phyloP scores from a whole-genome alignment of 2,797 vertebrate genomes.

The Rhodeus uyekii region DNA sequence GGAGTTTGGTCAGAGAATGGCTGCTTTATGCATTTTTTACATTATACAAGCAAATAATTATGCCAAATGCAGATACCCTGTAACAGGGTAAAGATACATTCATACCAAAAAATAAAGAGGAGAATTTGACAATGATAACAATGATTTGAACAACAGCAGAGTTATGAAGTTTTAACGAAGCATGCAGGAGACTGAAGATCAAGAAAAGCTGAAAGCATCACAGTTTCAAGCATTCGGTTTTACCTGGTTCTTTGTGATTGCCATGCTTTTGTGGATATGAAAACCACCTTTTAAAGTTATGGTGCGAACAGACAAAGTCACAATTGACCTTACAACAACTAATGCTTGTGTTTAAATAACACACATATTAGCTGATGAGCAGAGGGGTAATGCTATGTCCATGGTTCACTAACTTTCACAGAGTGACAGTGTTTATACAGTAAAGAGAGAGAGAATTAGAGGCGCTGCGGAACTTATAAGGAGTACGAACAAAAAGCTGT shows the following conservation, averaged over 20 bases:
- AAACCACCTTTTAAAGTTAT: slow-evolving; percentile 64
- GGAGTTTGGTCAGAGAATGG: slow-evolving; percentile 99
- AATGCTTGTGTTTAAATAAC: background rate
- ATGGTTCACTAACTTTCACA: slow-evolving; percentile 83
- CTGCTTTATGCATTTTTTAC: slow-evolving; percentile 91
- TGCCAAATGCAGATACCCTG: slow-evolving; percentile 91
- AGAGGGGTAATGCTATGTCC: slow-evolving; percentile 68
- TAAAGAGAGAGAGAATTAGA: slow-evolving; percentile 39
- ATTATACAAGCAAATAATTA: slow-evolving; percentile 88
- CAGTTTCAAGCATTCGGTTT: slow-evolving; percentile 55
- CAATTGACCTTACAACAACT: slow-evolving; percentile 75
- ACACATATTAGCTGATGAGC: background rate
- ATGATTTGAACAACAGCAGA: slow-evolving; percentile 69
- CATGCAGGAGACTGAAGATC: slow-evolving; percentile 78
- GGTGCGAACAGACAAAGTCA: slow-evolving; percentile 73
- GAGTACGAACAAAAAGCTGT: slow-evolving; percentile 37
- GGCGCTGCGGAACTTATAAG: slow-evolving; percentile 79
- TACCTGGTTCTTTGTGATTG: slow-evolving; percentile 46
- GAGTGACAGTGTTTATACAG: slow-evolving; percentile 62
- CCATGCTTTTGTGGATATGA: slow-evolving; percentile 83
- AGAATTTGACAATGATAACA: slow-evolving; percentile 77
- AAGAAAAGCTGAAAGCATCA: slow-evolving; percentile 61
- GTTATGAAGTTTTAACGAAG: slow-evolving; percentile 31
- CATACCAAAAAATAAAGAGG: slow-evolving; percentile 77
- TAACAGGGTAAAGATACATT: slow-evolving; percentile 90